Evolutionary conservation across 2,888 invertebrate genomes (phyloP).

Genomic region (Blera fallax): DNA sequence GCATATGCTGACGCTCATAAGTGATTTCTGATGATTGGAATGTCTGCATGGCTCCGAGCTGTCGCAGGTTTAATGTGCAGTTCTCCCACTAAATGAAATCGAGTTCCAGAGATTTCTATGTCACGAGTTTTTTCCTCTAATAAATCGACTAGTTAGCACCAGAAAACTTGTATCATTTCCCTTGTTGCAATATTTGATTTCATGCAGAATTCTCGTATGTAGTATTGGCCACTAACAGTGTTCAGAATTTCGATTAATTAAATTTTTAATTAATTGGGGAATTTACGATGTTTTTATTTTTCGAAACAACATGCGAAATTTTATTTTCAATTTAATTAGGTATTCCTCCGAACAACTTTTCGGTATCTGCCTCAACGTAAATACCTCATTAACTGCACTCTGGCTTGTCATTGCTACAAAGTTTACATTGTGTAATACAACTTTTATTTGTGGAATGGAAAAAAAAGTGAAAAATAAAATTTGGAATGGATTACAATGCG

Average conservation of each 20-base stretch:
- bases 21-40: neutral
- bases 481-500: conserved; percentile 38
- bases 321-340: conserved; percentile 56
- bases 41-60: neutral
- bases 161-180: neutral
- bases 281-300: conserved; percentile 16
- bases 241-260: conserved; percentile 25
- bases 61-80: neutral
- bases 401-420: conserved; percentile 18
- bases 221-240: neutral
- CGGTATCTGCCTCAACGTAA: conserved; percentile 15
- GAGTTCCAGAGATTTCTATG: neutral
- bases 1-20: no score
- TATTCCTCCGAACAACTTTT: conserved; percentile 16
- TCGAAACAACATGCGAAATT: conserved; percentile 3
- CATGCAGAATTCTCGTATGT: neutral
- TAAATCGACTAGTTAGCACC: neutral
- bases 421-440: conserved; percentile 36
- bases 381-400: conserved; percentile 43
- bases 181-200: neutral
- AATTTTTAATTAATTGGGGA: conserved; percentile 43
- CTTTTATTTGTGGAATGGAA: conserved; percentile 33
- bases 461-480: neutral
- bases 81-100: neutral
- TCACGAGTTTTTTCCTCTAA: neutral